Percentiles rank a stretch among this genome's conserved stretches.
Evolutionary conservation across 1,140 invertebrate genomes (phyloP).

Genomic region (Argopecten irradians): DNA sequence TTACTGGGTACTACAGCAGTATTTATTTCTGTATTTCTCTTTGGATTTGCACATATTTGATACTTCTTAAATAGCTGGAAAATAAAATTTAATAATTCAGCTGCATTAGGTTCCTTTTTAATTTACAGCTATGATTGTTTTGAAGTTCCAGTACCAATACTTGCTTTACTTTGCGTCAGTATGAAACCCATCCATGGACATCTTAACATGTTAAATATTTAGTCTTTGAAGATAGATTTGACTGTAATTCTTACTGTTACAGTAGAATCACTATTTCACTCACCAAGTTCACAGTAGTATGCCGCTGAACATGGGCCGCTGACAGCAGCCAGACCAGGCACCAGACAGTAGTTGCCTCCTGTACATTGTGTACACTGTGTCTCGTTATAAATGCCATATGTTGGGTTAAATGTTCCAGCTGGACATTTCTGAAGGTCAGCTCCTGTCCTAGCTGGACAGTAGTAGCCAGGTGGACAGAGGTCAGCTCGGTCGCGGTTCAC

Average conservation of each 20-base stretch:
- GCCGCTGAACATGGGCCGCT: conserved; percentile 67
- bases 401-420: conserved; percentile 72
- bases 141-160: background rate
- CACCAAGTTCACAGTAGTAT: conserved; percentile 73
- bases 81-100: too few species aligned
- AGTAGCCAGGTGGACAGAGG: conserved; percentile 68
- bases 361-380: conserved; percentile 72
- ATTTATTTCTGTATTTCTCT: too few species aligned
- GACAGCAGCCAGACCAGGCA: conserved; percentile 55
- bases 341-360: conserved; percentile 71
- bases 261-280: conserved; percentile 25
- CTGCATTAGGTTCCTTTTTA: too few species aligned
- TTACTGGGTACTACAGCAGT: too few species aligned
- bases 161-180: background rate
- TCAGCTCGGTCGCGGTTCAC: conserved; percentile 69
- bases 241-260: background rate
- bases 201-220: background rate
- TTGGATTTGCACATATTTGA: too few species aligned
- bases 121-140: too few species aligned
- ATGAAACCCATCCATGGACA: background rate
- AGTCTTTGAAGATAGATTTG: background rate
- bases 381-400: conserved; percentile 57
- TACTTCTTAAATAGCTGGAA: too few species aligned
- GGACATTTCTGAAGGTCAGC: conserved; percentile 72
- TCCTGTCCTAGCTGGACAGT: conserved; percentile 71